Conservation (phyloP, 2,797 vertebrate genomes). For the Lemur catta region DNA sequence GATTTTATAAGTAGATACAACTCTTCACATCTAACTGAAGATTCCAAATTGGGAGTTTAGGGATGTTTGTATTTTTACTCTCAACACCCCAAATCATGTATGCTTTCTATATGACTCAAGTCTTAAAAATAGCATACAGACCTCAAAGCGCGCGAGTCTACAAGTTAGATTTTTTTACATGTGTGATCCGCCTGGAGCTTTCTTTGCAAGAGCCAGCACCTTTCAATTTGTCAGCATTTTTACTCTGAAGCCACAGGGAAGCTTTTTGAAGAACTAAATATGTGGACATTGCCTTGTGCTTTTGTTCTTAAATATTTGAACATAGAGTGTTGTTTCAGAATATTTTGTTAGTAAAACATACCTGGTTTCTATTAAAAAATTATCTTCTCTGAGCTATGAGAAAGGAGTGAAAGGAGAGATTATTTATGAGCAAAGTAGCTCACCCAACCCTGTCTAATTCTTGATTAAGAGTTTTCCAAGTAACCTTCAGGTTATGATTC, state of each 20-base stretch:
- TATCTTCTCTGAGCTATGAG: not conserved
- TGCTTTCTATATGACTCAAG: not conserved
- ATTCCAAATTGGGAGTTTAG: slow-evolving; percentile 40
- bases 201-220: not conserved
- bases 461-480: slow-evolving; percentile 24
- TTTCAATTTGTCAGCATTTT: slow-evolving; percentile 10
- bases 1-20: slow-evolving; percentile 57
- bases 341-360: not conserved
- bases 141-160: not conserved
- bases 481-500: slow-evolving; percentile 25
- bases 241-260: not conserved
- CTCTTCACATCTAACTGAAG: slow-evolving; percentile 14
- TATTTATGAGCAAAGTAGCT: slow-evolving; percentile 8
- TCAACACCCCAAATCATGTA: not conserved
- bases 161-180: not conserved
- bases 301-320: slow-evolving; percentile 22
- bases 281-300: not conserved
- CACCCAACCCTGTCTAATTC: not conserved
- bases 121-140: slow-evolving; percentile 30
- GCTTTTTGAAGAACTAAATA: slow-evolving; percentile 4
- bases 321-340: not conserved
- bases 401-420: slow-evolving; percentile 9
- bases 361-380: slow-evolving; percentile 5
- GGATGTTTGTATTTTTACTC: slow-evolving; percentile 46
- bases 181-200: not conserved